These are phyloP conservation scores for Actias luna DNA, from an alignment of 2,888 invertebrate genomes.

Conservation along the genomic window DNA sequence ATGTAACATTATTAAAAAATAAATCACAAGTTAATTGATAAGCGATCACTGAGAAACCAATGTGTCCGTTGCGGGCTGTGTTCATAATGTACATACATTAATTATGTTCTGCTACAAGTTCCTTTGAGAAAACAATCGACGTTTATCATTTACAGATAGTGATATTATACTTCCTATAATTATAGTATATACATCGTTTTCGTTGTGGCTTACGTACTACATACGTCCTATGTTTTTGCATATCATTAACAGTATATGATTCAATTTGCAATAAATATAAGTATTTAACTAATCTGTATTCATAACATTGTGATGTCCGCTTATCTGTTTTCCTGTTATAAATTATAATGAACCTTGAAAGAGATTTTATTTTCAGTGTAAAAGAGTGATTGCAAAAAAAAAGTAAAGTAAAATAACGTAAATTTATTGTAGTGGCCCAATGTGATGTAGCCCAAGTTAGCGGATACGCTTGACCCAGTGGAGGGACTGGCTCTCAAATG, in stretches of 20 bases:
- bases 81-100: slow-evolving; percentile 39
- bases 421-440: no score
- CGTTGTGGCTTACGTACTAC: slow-evolving; percentile 9
- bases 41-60: slow-evolving; percentile 40
- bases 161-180: slow-evolving; percentile 24
- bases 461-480: no score
- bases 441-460: no score
- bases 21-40: slow-evolving; percentile 37
- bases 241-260: slow-evolving; percentile 6
- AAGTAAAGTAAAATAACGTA: no score
- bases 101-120: slow-evolving; percentile 19
- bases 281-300: background rate
- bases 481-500: no score
- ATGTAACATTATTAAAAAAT: slow-evolving; percentile 53
- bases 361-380: background rate
- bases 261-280: background rate
- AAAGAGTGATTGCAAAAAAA: no score
- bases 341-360: background rate
- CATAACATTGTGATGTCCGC: background rate
- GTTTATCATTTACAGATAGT: slow-evolving; percentile 25
- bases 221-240: slow-evolving; percentile 15
- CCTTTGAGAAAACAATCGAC: slow-evolving; percentile 30
- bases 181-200: slow-evolving; percentile 27
- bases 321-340: background rate
- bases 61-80: slow-evolving; percentile 48